phyloP scores from a whole-genome alignment of 2,113 vertebrate genomes.

The Fulica atra region DNA sequence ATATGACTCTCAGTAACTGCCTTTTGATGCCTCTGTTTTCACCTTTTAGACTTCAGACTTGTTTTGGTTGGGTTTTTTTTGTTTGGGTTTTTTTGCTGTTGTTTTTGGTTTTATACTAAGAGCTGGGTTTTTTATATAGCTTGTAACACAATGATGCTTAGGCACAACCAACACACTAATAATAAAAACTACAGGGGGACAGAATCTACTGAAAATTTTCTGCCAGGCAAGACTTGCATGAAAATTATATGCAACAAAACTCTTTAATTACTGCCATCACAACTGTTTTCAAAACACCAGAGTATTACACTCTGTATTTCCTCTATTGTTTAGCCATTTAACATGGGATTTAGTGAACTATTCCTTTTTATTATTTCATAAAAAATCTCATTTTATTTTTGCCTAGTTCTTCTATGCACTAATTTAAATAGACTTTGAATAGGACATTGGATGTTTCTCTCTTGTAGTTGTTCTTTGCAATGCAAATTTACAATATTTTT shows the following conservation, averaged over 20 bases:
- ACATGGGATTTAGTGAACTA: background rate
- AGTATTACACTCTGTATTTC: background rate
- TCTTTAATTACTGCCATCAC: background rate
- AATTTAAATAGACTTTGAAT: constrained; percentile 13
- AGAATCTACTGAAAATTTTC: background rate
- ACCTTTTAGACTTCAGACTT: background rate
- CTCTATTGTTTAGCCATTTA: background rate
- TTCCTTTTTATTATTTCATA: background rate
- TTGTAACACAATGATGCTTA: background rate
- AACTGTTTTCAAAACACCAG: background rate
- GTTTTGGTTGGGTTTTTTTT: too few relatives aligned
- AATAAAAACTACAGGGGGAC: background rate
- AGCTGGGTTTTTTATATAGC: background rate
- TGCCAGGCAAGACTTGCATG: background rate
- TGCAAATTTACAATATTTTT: constrained; percentile 46
- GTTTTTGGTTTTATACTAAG: background rate
- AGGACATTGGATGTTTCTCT: background rate
- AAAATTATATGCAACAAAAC: background rate
- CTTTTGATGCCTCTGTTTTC: background rate
- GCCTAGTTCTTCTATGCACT: background rate
- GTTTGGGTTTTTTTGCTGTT: too few relatives aligned
- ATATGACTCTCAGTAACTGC: background rate
- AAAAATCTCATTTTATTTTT: background rate
- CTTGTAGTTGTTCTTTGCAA: constrained; percentile 10
- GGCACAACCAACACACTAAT: fast-evolving